Base-by-base conservation (phyloP, 2,797 vertebrate species). In the Alca torda region DNA sequence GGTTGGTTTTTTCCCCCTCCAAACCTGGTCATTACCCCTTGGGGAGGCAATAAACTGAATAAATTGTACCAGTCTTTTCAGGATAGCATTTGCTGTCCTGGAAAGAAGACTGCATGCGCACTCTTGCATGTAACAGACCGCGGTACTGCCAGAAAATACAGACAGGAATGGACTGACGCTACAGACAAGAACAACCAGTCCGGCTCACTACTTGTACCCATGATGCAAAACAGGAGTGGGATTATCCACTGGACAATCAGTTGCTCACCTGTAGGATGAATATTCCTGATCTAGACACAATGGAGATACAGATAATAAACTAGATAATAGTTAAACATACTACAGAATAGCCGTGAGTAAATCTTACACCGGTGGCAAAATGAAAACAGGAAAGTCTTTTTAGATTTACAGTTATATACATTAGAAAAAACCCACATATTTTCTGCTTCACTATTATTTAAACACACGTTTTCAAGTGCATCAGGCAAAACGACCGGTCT, bases 1-100 rank as follows among this genome's bases (percentile, higher is more conserved):
- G 20, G 26, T 37, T 39, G 25, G 4, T 1, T 4, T 23, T 45
- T 46, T 12, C 1, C 2, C 8, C 16, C 8, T 70, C 35, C 31
- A 76, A 82, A 51, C 25, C 13, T 60, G 8, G 20, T 21, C 33
- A 67, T 33, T 25, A 56, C 19, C 13, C 48, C 30, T 33, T 19
- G 23, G 37, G 37, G 11, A 79, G 23, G 23, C 25, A 73, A 46
- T 48, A 57, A 48, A 69, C 20, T 46, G 46, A 11, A 46, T 46
- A 46, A 46, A 46, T 18, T 39, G 10, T 35, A 79, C 10, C 4
- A 4, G 17, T 31, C 64, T 86, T 43, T 73, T 74, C 60, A 73
- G 41, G 50, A 57, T 5, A 69, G 19, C 25, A 74, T 69, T 80
- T 86, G 15, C 15, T 80, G 23, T 17, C 7, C 25, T 61, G 25